These are phyloP conservation scores for Rotaria sp. DNA, from an alignment of 2,888 invertebrate genomes.

Conservation along the genomic window DNA sequence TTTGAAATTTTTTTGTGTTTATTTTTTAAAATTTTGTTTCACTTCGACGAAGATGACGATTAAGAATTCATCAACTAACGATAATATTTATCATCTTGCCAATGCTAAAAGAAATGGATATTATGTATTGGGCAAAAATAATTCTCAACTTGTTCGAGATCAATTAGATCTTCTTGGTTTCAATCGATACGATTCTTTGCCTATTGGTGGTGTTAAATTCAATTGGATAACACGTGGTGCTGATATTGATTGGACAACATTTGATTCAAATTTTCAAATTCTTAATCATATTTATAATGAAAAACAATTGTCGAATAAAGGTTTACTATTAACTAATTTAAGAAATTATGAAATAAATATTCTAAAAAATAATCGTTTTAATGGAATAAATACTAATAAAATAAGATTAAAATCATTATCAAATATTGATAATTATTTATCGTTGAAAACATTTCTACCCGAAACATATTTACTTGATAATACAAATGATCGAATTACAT, in stretches of 20 bases:
- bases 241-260: not conserved
- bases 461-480: not conserved
- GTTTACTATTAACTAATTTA: not conserved
- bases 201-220: not conserved
- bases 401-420: no score
- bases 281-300: not conserved
- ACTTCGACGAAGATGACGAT: no score
- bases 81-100: no score
- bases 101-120: not conserved
- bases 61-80: no score
- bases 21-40: no score
- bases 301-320: not conserved
- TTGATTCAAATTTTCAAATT: not conserved
- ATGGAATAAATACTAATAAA: no score
- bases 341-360: not conserved
- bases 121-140: not conserved
- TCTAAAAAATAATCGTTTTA: not conserved
- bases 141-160: not conserved
- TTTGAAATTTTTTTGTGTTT: no score
- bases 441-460: not conserved
- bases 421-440: no score
- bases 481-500: not conserved
- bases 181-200: not conserved
- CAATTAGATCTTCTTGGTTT: not conserved
- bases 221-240: not conserved